A percentile compares a stretch with the other conserved stretches of the same genome.
Evolutionary conservation across 2,113 vertebrate genomes (phyloP).

Genomic region (Anolis sagrei): DNA sequence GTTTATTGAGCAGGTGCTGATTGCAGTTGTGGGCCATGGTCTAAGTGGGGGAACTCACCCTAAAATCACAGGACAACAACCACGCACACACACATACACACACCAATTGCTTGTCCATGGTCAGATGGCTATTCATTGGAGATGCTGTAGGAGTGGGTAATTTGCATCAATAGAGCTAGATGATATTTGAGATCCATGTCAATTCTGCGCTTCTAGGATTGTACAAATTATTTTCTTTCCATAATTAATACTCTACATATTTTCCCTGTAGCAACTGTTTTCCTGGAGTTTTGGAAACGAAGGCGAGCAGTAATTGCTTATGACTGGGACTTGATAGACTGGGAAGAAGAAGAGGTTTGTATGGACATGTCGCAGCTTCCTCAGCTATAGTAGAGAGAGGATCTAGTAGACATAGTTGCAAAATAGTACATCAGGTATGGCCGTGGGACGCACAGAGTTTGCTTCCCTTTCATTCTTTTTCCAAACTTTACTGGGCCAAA

Average conservation of each 20-base stretch:
- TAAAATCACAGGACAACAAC: too few species aligned
- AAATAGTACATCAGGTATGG: background rate
- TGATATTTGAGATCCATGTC: background rate
- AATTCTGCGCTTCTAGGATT: background rate
- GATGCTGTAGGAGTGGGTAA: background rate
- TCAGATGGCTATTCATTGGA: background rate
- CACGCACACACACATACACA: too few species aligned
- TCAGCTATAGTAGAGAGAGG: background rate
- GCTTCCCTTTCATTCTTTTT: background rate
- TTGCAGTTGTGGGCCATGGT: too few species aligned
- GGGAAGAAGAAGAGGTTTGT: conserved; percentile 96
- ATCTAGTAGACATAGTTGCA: background rate
- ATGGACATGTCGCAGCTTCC: conserved; percentile 22
- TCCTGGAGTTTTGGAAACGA: conserved; percentile 98
- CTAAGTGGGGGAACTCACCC: too few species aligned
- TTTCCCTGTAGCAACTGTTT: conserved; percentile 86
- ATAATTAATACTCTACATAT: conserved; percentile 23
- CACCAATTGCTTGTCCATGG: background rate
- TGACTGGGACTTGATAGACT: conserved; percentile 97
- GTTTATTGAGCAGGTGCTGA: too few species aligned
- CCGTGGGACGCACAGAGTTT: background rate
- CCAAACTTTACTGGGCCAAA: background rate
- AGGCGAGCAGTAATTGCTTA: conserved; percentile 93
- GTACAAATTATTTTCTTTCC: conserved; percentile 40
- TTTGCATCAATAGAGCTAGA: background rate